These are phyloP conservation scores for Limnephilus lunatus DNA, from an alignment of 2,888 invertebrate genomes.

Conservation along the genomic window DNA sequence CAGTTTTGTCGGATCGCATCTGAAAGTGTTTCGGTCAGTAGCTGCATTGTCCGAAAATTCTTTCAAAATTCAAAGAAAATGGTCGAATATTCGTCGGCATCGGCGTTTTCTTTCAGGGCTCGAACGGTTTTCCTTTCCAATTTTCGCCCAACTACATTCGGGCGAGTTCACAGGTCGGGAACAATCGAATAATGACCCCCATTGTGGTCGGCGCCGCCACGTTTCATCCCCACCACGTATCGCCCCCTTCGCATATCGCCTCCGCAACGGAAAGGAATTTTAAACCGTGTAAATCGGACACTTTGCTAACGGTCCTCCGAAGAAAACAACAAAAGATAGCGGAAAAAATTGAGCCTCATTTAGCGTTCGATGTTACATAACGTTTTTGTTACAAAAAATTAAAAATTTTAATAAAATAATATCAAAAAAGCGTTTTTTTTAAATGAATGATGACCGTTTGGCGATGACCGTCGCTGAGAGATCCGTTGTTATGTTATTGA, in stretches of 20 bases:
- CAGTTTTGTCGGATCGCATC: not conserved
- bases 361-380: no score
- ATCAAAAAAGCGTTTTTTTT: no score
- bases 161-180: conserved; percentile 41
- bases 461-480: no score
- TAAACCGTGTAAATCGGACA: not conserved
- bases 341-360: not conserved
- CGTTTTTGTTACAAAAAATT: no score
- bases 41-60: not conserved
- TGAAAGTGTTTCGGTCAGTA: not conserved
- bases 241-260: not conserved
- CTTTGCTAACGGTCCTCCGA: not conserved
- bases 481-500: no score
- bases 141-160: not conserved
- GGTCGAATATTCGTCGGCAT: conserved; percentile 18
- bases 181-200: conserved; percentile 40
- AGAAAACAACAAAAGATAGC: not conserved
- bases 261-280: not conserved
- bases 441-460: no score
- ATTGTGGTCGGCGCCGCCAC: not conserved
- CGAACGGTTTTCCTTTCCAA: conserved; percentile 1
- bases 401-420: no score
- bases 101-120: conserved; percentile 45
- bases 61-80: not conserved
- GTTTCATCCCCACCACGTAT: not conserved